Evolutionary conservation across 2,797 vertebrate genomes (phyloP), one percentile per base, ranked within the genome.

Genomic region (Cyclopterus lumpus): DNA sequence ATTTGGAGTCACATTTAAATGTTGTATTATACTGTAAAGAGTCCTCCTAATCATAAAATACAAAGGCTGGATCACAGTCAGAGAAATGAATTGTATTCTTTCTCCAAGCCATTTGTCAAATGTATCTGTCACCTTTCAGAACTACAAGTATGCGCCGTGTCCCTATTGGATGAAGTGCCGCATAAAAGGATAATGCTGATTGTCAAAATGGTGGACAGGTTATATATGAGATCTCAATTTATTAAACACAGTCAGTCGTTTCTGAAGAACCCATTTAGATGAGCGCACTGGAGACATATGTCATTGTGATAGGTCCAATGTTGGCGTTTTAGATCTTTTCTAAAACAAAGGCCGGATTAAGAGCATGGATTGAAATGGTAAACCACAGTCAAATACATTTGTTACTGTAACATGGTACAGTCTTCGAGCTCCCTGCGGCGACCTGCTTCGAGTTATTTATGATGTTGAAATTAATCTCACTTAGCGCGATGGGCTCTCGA

Each of bases 391-490:
- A 81, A 86, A 79, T 83, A 88, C 83, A 84, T 92, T 87, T 90
- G 89, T 88, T 86, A 86, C 86, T 86, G 51, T 53, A 82, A 87
- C 77, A 67, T 53, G 55, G 49, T 71, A 67, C 68, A 62, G 78
- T 83, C 82, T 86, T 79, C 42, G 8, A 49, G 44, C 71, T 88
- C 86, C 90, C 87, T 46, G 83, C 53, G 71, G 89, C 87, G 86
- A 93, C 91, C 89, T 82, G 85, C 90, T 93, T 80, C 54, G 20
- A 91, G 92, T 95, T 95, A 94, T 95, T 95, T 95, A 95, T 93
- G 92, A 94, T 94, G 90, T 90, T 53, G 87, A 94, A 95, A 95
- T 94, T 94, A 95, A 95, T 95, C 92, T 94, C 91, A 94, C 93
- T 94, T 94, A 93, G 90, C 61, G n/a, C 84, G 75, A 88, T 87